Evolutionary conservation across 2,888 invertebrate species (phyloP).

Genomic region (Cordilura impudica): DNA sequence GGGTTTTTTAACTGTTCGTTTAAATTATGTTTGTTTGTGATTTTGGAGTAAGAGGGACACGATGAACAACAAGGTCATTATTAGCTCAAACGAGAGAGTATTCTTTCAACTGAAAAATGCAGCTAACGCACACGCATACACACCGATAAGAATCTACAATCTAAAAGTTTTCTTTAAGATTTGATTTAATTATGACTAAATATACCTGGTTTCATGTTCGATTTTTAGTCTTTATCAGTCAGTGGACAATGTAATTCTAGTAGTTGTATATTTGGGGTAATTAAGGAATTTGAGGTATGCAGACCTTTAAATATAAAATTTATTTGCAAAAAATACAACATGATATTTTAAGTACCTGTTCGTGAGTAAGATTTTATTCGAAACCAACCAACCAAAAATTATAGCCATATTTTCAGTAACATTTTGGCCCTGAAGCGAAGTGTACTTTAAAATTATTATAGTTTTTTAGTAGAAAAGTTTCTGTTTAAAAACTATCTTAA

Average conservation of each 20-base stretch:
- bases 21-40: slow-evolving; percentile 18
- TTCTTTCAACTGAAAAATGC: slow-evolving; percentile 56
- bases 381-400: slow-evolving; percentile 52
- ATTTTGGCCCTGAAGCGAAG: slow-evolving; percentile 30
- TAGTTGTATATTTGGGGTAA: slow-evolving; percentile 17
- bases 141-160: slow-evolving; percentile 38
- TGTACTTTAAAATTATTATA: slow-evolving; percentile 43
- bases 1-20: background rate
- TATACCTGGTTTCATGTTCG: slow-evolving; percentile 50
- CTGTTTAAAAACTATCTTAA: slow-evolving; percentile 33
- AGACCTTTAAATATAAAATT: slow-evolving; percentile 57
- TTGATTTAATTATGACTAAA: slow-evolving; percentile 46
- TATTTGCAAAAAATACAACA: slow-evolving; percentile 48
- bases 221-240: slow-evolving; percentile 28
- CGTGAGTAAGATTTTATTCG: slow-evolving; percentile 23
- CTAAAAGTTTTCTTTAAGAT: slow-evolving; percentile 37
- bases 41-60: slow-evolving; percentile 12
- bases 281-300: slow-evolving; percentile 26
- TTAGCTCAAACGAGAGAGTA: slow-evolving; percentile 12
- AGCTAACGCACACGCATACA: slow-evolving; percentile 42
- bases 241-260: slow-evolving; percentile 24
- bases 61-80: slow-evolving; percentile 52
- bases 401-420: slow-evolving; percentile 37
- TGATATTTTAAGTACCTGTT: slow-evolving; percentile 55
- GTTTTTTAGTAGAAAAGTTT: slow-evolving; percentile 9